Base-by-base conservation (phyloP, 2,797 vertebrate species). In the Notoglanidium macrostoma region DNA sequence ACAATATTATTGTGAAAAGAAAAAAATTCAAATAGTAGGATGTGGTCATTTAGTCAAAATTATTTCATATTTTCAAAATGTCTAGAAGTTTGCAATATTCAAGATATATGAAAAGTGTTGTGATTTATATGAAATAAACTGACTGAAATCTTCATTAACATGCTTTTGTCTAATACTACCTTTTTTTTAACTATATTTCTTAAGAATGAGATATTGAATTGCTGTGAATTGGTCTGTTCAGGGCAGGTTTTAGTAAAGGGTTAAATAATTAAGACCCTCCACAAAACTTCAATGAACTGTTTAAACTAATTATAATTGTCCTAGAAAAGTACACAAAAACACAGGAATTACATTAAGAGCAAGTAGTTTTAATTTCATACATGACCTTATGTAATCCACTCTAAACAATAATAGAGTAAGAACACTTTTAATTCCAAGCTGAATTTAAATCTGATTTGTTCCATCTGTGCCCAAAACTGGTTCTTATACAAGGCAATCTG, bases 391-490 rank as follows among this genome's bases (percentile, higher is more conserved):
- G 79, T 67, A 67, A 49, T 67, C 44, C 44, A 5, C 44, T 82
- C 17, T 51, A 82, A 82, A 67, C 26, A 65, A 67, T 67, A 44
- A 51, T 11, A 49, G 51, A 77, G 46, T 51, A 67, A 35, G 5
- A 83, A 83, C 46, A 83, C 63, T 74, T 57, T 77, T 65, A 85
- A 77, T 77, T 85, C 72, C 57, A 29, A 65, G 19, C 84, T 49
- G n/a, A 85, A 55, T 91, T 46, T 72, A 29, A 40, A 83, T 55
- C 63, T 77, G 57, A 83, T 76, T 68, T 77, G 17, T 32, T 65
- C 55, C 72, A 44, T 61, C 68, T 85, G 68, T 74, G 35, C 29
- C 26, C 51, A 76, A 49, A 51, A 65, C 84, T 77, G 84, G 17
- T 5, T 77, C 26, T 61, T 77, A 54, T 65, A 76, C 59, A 63